phyloP scores from a whole-genome alignment of 2,113 vertebrate genomes.

The Chamaetylas fuelleborni region DNA sequence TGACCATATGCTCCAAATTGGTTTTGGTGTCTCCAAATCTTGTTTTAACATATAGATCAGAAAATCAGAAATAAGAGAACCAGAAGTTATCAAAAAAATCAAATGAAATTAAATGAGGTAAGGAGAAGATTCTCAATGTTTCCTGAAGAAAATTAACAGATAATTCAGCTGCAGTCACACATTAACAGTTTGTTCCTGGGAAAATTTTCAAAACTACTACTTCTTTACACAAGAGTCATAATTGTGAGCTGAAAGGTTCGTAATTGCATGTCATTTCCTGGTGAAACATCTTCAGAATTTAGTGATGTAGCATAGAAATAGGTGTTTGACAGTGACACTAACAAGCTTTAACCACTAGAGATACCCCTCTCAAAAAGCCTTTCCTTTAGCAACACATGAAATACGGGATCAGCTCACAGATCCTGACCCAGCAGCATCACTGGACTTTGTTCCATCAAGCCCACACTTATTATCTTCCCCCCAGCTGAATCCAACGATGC shows the following conservation, averaged over 20 bases:
- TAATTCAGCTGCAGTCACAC: background rate
- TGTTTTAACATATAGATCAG: background rate
- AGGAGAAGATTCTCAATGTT: background rate
- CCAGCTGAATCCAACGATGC: fast-evolving
- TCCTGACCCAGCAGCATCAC: background rate
- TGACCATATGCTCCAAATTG: background rate
- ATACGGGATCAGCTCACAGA: background rate
- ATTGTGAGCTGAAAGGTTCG: background rate
- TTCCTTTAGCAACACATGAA: background rate
- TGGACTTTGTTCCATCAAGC: background rate
- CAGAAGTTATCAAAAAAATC: background rate
- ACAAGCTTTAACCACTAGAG: background rate
- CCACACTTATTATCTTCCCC: background rate
- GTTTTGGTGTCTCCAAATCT: background rate
- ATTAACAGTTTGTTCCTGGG: background rate
- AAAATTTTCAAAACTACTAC: background rate
- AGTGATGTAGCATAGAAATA: background rate
- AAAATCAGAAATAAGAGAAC: background rate
- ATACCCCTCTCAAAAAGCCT: background rate
- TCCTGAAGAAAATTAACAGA: background rate
- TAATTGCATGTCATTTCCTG: background rate
- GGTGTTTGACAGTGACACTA: background rate
- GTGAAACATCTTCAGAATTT: background rate
- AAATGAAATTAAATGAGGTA: background rate
- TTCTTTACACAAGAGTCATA: background rate